Evolutionary conservation across 2,888 invertebrate genomes (phyloP), one percentile per base, ranked within the genome.

Genomic region (Keiferia lycopersicella): DNA sequence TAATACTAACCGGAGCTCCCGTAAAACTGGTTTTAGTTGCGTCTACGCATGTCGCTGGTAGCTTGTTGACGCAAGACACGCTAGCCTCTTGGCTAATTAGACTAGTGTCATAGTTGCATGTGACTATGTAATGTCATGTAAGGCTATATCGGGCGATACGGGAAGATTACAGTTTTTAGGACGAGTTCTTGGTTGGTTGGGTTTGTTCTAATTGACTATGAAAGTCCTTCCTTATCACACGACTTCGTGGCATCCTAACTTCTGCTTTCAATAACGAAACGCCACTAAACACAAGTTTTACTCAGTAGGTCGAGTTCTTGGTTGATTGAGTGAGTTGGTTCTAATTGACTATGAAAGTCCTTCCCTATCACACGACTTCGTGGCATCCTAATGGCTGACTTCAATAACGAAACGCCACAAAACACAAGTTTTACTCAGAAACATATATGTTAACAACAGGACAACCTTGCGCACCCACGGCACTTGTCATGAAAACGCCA

Each of bases 61-160:
- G 50, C 26, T 51, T 30, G 56, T 56, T 56, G 56, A 56, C 56
- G 56, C 56, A 56, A 56, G 30, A 56, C 56, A 26, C 56, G n/a
- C 16, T 50, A 18, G 50, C 51, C 51, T 51, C 56, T 56, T 56
- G 16, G 34, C 56, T 56, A 56, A 56, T 56, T 56, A 34, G 30
- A 56, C n/a, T 3, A 34, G 51, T 34, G 34, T 56, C 56, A 56
- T 56, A 56, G 56, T 56, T 34, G 34, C 56, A 56, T 30, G 56
- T 14, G 16, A 12, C 34, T 26, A 56, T 26, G 30, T 56, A 56
- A 56, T 56, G 56, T 16, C 30, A n/a, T 34, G 56, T 56, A 56
- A 56, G 8, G 30, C 56, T 34, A 56, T 30, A 56, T 56, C 30
- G 4, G n/a, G 16, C 11, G 0, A 34, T n/a, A 56, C 16, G 16